Evolutionary conservation across 2,113 vertebrate genomes (phyloP).

Genomic region (Ploceus nigricollis): DNA sequence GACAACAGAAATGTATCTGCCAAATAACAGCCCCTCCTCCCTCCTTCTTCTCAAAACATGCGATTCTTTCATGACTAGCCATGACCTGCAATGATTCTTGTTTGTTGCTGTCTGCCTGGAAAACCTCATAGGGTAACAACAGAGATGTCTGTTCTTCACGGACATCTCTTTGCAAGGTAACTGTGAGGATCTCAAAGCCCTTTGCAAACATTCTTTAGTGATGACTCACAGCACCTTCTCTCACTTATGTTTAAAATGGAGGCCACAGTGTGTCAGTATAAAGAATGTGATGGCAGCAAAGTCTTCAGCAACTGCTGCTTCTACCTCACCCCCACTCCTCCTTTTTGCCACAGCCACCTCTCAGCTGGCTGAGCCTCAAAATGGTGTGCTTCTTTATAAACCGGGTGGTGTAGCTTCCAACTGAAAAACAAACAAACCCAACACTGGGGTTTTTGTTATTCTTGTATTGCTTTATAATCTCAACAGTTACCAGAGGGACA

Average conservation of each 20-base stretch:
- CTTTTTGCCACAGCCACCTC: background rate
- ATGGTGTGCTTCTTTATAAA: background rate
- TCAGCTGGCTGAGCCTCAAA: background rate
- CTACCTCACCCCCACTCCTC: background rate
- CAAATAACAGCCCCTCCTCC: background rate
- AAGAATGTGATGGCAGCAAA: background rate
- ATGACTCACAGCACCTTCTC: slow-evolving; percentile 7
- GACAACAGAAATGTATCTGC: background rate
- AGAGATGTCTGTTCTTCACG: background rate
- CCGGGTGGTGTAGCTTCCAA: background rate
- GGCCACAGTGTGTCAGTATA: background rate
- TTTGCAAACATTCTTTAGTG: background rate
- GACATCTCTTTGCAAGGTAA: background rate
- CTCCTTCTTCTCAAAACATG: background rate
- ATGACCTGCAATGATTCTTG: background rate
- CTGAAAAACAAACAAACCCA: background rate
- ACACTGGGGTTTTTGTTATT: background rate
- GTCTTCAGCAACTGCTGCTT: background rate
- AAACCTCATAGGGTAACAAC: background rate
- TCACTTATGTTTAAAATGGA: background rate
- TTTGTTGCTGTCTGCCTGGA: background rate
- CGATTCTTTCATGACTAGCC: background rate
- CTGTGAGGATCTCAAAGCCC: background rate
- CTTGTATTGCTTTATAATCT: background rate
- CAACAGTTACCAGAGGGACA: background rate